Evolutionary conservation across 1,140 invertebrate genomes (phyloP).

Genomic region (Brachionus manjavacas): DNA sequence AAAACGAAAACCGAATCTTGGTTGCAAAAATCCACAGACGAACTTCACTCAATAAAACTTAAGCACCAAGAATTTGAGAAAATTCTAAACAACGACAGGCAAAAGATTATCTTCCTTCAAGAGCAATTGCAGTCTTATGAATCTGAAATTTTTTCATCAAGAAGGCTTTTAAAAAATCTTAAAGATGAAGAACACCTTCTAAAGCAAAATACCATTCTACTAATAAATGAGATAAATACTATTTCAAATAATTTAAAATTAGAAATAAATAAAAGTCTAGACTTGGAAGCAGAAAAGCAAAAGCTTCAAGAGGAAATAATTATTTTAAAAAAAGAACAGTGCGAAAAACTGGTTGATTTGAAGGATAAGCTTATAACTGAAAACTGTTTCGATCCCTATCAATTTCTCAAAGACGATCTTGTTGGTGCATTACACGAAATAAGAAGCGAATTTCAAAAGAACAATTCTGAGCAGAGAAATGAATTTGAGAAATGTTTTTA

Average conservation of each 20-base stretch:
- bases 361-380: not conserved
- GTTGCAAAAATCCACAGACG: not conserved
- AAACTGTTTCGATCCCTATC: not conserved
- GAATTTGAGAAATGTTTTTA: not conserved
- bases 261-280: not conserved
- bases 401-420: constrained; percentile 1
- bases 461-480: not conserved
- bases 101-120: not conserved
- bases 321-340: constrained; percentile 9
- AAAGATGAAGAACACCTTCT: not conserved
- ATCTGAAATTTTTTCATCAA: not conserved
- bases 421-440: not conserved
- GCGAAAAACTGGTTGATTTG: constrained; percentile 26
- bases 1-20: not conserved
- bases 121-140: not conserved
- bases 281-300: constrained; percentile 28
- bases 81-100: not conserved
- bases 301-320: constrained; percentile 14
- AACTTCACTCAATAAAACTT: not conserved
- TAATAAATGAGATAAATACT: not conserved
- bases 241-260: not conserved
- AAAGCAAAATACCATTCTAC: not conserved
- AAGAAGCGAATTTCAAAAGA: constrained; percentile 12
- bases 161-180: not conserved
- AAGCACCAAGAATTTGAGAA: not conserved